Evolutionary conservation across 2,797 vertebrate genomes (phyloP).

Genomic region (Chaenodraco wilsoni): DNA sequence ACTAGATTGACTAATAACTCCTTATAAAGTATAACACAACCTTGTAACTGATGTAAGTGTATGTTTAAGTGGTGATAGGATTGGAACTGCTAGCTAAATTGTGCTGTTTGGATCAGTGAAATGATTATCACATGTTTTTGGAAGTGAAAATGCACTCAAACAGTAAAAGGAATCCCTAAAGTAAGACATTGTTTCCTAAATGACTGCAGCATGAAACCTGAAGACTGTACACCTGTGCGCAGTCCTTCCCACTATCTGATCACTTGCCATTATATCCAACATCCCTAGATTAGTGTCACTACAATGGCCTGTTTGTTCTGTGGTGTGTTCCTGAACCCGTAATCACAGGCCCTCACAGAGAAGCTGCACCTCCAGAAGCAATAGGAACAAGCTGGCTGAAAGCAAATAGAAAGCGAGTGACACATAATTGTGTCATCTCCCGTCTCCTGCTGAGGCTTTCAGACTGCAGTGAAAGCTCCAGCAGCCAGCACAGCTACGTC

Average conservation of each 20-base stretch:
- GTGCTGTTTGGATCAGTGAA: background rate
- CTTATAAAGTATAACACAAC: background rate
- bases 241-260: constrained; percentile 35
- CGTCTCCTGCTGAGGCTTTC: constrained; percentile 86
- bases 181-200: background rate
- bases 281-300: constrained; percentile 58
- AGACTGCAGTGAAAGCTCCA: constrained; percentile 51
- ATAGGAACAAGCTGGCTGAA: constrained; percentile 55
- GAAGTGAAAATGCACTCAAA: background rate
- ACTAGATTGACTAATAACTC: background rate
- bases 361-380: constrained; percentile 40
- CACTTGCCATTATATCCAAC: constrained; percentile 46
- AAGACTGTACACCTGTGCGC: background rate
- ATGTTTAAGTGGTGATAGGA: background rate
- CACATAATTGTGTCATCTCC: constrained; percentile 80
- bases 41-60: background rate
- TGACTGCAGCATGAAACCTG: background rate
- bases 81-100: no score
- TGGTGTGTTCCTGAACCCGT: constrained; percentile 64
- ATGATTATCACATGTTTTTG: background rate
- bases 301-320: constrained; percentile 56
- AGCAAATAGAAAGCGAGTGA: constrained; percentile 78
- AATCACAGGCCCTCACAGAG: constrained; percentile 55
- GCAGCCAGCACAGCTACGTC: constrained; percentile 16
- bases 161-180: background rate